Conservation (phyloP, 2,797 vertebrate species). For the Galago senegalensis region DNA sequence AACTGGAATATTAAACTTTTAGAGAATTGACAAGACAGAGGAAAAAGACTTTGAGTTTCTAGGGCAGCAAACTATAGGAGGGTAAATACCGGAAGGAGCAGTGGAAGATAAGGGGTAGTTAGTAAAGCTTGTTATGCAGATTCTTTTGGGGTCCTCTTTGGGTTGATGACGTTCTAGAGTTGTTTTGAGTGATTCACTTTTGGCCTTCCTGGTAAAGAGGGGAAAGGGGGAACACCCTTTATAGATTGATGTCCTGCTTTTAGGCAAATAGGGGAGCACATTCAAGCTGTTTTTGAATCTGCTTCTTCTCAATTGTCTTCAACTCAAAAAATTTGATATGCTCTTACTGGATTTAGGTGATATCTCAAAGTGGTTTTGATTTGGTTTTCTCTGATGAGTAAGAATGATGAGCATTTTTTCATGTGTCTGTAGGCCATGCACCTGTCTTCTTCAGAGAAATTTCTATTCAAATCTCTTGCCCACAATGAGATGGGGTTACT, state of each 20-base stretch:
- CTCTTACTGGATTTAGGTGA: too few species aligned
- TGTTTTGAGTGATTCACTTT: not conserved
- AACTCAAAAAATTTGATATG: not conserved
- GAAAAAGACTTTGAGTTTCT: not conserved
- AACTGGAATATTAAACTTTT: not conserved
- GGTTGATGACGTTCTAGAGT: not conserved
- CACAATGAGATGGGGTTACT: too few species aligned
- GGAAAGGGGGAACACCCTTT: not conserved
- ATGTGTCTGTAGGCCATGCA: too few species aligned
- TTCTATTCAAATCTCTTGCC: too few species aligned
- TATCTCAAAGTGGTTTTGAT: too few species aligned
- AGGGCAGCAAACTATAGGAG: not conserved
- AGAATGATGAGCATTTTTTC: too few species aligned
- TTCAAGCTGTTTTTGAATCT: not conserved
- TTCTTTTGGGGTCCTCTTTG: not conserved
- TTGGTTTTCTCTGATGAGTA: too few species aligned
- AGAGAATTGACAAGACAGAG: not conserved
- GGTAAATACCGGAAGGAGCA: not conserved
- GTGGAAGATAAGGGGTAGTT: not conserved
- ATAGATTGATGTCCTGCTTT: not conserved
- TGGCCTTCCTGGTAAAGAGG: not conserved
- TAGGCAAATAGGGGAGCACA: not conserved
- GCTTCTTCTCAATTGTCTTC: not conserved
- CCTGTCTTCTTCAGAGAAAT: too few species aligned
- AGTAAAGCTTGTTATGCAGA: not conserved